Evolutionary conservation across 2,888 invertebrate genomes (phyloP).

Genomic region (Mythimna impura): DNA sequence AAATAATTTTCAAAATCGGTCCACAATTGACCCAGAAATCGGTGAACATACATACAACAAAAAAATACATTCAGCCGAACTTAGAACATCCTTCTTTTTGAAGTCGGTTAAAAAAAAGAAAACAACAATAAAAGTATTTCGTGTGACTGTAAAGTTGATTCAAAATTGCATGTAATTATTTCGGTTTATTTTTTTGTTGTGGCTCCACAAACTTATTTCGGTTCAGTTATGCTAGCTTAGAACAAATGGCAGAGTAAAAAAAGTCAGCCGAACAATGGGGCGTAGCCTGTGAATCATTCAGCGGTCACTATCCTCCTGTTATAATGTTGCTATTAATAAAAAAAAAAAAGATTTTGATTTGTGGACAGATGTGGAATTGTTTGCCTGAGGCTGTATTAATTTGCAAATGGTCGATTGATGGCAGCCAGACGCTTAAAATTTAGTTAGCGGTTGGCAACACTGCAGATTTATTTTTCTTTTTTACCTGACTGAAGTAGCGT

Average conservation of each 20-base stretch:
- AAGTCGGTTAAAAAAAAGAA: conserved; percentile 13
- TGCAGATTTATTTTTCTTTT: conserved; percentile 44
- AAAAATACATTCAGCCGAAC: too few relatives aligned
- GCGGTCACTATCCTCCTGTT: conserved; percentile 65
- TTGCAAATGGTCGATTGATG: conserved; percentile 44
- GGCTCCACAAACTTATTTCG: conserved; percentile 41
- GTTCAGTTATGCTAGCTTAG: conserved; percentile 42
- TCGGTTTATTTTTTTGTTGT: conserved; percentile 3
- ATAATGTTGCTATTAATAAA: conserved; percentile 54
- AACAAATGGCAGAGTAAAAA: conserved; percentile 48
- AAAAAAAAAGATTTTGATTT: conserved; percentile 65
- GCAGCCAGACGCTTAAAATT: conserved; percentile 38
- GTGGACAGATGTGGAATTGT: conserved; percentile 58
- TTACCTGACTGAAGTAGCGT: neutral
- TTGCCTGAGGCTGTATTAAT: conserved; percentile 58
- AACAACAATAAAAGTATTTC: conserved; percentile 41
- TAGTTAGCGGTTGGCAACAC: conserved; percentile 31
- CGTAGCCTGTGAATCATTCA: conserved; percentile 67
- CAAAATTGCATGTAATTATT: conserved; percentile 57
- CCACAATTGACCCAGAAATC: too few relatives aligned
- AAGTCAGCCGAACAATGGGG: conserved; percentile 54
- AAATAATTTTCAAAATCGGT: too few relatives aligned
- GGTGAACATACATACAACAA: too few relatives aligned
- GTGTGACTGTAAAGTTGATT: conserved; percentile 43
- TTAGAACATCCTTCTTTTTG: too few relatives aligned